Conservation (phyloP, 2,113 vertebrate species). For the Lichenostomus cassidix region DNA sequence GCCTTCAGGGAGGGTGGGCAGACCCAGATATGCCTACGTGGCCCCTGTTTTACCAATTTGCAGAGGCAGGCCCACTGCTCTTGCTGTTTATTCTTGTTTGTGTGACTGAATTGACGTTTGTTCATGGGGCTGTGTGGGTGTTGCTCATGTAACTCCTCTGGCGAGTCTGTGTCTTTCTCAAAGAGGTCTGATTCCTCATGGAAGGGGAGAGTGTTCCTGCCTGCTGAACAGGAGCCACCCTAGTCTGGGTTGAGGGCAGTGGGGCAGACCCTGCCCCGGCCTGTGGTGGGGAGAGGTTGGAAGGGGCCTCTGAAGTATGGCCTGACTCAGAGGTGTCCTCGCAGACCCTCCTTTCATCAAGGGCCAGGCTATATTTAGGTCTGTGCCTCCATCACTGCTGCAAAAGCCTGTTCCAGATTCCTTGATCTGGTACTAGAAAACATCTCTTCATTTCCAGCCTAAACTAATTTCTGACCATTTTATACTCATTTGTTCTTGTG, state of each 20-base stretch:
- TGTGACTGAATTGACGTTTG: not conserved
- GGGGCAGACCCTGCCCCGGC: not conserved
- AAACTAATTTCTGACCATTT: conserved; percentile 59
- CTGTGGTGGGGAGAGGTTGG: not conserved
- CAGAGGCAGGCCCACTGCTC: not conserved
- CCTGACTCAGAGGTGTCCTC: not conserved
- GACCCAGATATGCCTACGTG: not conserved
- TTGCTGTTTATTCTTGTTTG: not conserved
- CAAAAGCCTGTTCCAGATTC: conserved; percentile 13
- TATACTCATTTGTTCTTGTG: conserved; percentile 46
- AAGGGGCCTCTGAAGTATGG: not conserved
- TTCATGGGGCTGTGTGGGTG: not conserved
- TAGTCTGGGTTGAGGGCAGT: not conserved
- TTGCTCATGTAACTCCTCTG: not conserved
- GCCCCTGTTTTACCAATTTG: not conserved
- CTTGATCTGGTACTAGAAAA: conserved; percentile 38
- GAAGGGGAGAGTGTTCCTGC: not conserved
- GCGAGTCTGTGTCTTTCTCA: not conserved
- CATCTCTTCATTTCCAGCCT: conserved; percentile 37
- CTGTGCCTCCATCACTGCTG: not conserved
- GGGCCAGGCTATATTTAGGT: conserved; percentile 29
- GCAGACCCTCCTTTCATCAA: not conserved
- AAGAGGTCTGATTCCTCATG: not conserved
- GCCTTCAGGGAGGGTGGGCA: not conserved
- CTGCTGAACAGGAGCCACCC: not conserved